These are phyloP conservation scores for Siderastrea siderea DNA, from an alignment of 92 coral and sea anemone species.

Conservation along the genomic window DNA sequence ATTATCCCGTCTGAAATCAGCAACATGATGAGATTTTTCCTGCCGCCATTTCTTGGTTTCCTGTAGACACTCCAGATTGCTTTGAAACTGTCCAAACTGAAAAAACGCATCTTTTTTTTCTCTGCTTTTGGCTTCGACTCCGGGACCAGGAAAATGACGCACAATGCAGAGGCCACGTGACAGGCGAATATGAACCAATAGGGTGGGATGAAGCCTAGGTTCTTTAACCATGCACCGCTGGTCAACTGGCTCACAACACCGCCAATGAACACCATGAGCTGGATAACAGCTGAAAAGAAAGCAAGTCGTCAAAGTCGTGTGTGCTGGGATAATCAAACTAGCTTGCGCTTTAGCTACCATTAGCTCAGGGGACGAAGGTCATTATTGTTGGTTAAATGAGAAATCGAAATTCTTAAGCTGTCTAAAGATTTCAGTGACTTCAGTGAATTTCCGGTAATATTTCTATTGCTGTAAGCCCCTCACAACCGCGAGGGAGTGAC, in stretches of 20 bases:
- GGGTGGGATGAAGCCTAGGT: conserved; percentile 80
- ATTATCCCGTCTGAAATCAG: conserved; percentile 76
- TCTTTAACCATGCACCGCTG: conserved; percentile 82
- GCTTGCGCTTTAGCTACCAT: no score
- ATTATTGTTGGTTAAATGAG: no score
- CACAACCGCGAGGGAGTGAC: no score
- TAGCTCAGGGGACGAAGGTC: no score
- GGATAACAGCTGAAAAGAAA: conserved; percentile 69
- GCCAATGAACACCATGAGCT: conserved; percentile 75
- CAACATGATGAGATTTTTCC: conserved; percentile 75
- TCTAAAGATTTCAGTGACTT: no score
- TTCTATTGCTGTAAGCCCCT: no score
- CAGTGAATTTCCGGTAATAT: no score
- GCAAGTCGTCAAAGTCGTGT: background rate
- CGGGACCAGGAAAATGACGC: conserved; percentile 75
- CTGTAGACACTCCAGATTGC: conserved; percentile 72
- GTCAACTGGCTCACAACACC: conserved; percentile 88
- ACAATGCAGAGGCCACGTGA: conserved; percentile 59
- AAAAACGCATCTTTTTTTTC: conserved; percentile 50
- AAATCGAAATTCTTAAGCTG: no score
- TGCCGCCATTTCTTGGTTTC: conserved; percentile 64
- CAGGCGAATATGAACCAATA: conserved; percentile 89
- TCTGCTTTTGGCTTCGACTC: conserved; percentile 63
- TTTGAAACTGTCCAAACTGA: conserved; percentile 73
- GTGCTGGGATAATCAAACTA: background rate